Conservation (phyloP, 2,797 vertebrate genomes). For the Erethizon dorsatum region DNA sequence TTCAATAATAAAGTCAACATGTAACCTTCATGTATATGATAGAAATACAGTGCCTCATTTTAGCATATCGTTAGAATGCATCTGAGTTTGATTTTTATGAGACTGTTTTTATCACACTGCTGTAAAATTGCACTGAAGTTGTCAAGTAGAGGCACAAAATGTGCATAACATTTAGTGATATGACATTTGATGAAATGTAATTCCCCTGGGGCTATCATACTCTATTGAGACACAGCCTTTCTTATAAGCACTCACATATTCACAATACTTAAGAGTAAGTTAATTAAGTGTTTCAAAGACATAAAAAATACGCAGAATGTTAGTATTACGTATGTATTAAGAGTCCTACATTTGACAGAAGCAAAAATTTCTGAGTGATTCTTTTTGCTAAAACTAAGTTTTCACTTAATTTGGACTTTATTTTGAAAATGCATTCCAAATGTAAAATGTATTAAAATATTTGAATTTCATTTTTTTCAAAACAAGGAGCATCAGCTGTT, state of each 20-base stretch:
- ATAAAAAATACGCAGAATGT: neutral
- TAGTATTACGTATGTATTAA: neutral
- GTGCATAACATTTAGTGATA: conserved; percentile 2
- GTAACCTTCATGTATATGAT: conserved; percentile 33
- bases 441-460: conserved; percentile 75
- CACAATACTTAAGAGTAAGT: neutral
- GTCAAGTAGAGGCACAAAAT: conserved; percentile 40
- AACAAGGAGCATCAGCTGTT: conserved; percentile 75
- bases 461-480: conserved; percentile 28
- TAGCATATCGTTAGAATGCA: neutral
- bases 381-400: neutral
- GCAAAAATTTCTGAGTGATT: neutral
- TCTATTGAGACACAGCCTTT: neutral
- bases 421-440: conserved; percentile 79
- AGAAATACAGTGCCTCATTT: conserved; percentile 51
- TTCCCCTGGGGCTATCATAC: neutral
- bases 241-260: conserved; percentile 29
- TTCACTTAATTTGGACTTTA: neutral
- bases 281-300: conserved; percentile 32
- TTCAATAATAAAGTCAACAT: conserved; percentile 24
- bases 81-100: conserved; percentile 44
- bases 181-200: neutral
- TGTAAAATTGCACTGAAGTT: conserved; percentile 25
- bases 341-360: conserved; percentile 19
- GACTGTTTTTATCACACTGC: conserved; percentile 35